phyloP scores from a whole-genome alignment of 2,888 invertebrate genomes.

The Scrobipalpa costella region DNA sequence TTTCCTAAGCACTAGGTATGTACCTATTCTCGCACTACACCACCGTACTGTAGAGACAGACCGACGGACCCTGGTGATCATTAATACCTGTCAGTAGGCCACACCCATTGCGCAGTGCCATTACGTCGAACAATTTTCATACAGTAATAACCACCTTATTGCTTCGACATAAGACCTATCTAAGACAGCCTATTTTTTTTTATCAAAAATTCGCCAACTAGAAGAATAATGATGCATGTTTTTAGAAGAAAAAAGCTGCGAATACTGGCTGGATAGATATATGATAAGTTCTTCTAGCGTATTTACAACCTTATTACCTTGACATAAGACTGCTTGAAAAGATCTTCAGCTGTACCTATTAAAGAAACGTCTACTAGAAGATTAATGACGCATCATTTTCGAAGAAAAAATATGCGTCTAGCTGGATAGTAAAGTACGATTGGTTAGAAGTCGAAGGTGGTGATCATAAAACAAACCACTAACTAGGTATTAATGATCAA shows the following conservation, averaged over 20 bases:
- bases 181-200: too few species aligned
- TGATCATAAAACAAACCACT: neutral
- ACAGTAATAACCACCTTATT: conserved; percentile 4
- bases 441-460: neutral
- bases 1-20: too few species aligned
- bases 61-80: conserved; percentile 39
- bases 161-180: neutral
- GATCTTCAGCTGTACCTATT: neutral
- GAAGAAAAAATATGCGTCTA: neutral
- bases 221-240: neutral
- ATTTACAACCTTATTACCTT: neutral
- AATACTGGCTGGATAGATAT: neutral
- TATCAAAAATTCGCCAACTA: neutral
- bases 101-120: conserved; percentile 69
- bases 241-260: too few species aligned
- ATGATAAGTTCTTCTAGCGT: neutral
- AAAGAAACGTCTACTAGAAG: neutral
- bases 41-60: neutral
- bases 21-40: neutral
- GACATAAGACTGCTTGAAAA: neutral
- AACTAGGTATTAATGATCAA: too few species aligned
- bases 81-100: conserved; percentile 71
- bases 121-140: conserved; percentile 39
- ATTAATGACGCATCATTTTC: conserved; percentile 8
- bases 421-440: neutral